Evolutionary conservation across 1,140 invertebrate species (phyloP).

Genomic region (Heliconius eleuchia): DNA sequence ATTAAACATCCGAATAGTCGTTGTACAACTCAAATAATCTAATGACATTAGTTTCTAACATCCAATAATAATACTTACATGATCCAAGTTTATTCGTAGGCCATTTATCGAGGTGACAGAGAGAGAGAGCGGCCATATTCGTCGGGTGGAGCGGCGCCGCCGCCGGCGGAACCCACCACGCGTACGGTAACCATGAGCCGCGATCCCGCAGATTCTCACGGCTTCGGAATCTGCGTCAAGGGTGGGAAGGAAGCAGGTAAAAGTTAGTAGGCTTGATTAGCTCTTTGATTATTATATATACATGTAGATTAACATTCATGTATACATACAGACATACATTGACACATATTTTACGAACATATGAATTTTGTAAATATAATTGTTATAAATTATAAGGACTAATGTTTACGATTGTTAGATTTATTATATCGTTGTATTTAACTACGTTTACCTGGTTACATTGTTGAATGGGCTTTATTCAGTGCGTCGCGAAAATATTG

Average conservation of each 20-base stretch:
- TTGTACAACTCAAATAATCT: background rate
- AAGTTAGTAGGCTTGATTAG: conserved; percentile 23
- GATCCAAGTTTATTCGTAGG: conserved; percentile 43
- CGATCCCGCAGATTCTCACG: conserved; percentile 88
- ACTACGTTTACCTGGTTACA: too few species aligned
- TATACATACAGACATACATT: background rate
- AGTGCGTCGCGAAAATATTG: too few species aligned
- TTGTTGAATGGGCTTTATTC: too few species aligned
- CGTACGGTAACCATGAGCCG: conserved; percentile 91
- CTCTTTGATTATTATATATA: background rate
- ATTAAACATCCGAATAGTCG: too few species aligned
- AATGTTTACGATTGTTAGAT: too few species aligned
- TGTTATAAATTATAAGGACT: background rate
- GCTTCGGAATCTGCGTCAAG: conserved; percentile 94
- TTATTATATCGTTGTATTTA: too few species aligned
- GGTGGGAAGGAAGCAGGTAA: conserved; percentile 92
- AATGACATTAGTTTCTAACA: background rate
- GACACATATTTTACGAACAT: background rate
- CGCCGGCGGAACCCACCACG: conserved; percentile 88
- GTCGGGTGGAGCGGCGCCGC: conserved; percentile 83
- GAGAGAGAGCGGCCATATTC: conserved; percentile 74
- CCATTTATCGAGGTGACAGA: conserved; percentile 63
- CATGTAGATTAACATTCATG: background rate
- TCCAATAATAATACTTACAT: background rate
- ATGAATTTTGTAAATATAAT: background rate